phyloP scores from a whole-genome alignment of 2,797 vertebrate species.

The Octomys mimax region DNA sequence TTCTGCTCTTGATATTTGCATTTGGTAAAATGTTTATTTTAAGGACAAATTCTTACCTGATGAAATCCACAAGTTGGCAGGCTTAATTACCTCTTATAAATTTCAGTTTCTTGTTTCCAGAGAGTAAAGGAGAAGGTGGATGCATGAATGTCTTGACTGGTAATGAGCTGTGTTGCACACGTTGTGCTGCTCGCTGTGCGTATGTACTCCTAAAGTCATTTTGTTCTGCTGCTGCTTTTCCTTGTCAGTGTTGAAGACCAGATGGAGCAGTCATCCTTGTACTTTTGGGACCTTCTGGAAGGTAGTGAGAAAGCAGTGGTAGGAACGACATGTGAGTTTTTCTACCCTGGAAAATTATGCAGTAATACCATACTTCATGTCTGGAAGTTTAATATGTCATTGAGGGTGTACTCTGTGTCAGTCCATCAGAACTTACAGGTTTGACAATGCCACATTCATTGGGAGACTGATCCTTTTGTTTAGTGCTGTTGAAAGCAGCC shows the following conservation, averaged over 20 bases:
- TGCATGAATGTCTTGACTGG: not conserved
- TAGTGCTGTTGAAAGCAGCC: constrained; percentile 47
- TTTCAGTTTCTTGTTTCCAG: constrained; percentile 56
- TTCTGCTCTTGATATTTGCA: not conserved
- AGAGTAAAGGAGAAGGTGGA: constrained; percentile 26
- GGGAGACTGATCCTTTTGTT: constrained; percentile 45
- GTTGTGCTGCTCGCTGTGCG: not conserved
- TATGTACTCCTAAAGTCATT: constrained; percentile 62
- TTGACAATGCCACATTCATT: not conserved
- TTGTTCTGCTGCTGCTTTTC: constrained; percentile 77
- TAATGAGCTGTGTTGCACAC: not conserved
- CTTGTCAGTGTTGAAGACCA: constrained; percentile 93
- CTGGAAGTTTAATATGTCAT: constrained; percentile 59
- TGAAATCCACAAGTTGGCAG: not conserved
- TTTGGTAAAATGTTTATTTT: constrained; percentile 57
- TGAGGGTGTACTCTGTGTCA: constrained; percentile 39
- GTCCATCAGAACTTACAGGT: constrained; percentile 63
- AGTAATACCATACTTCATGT: constrained; percentile 58
- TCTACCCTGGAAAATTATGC: constrained; percentile 46
- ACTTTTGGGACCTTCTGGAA: constrained; percentile 96
- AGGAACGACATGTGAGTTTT: constrained; percentile 96
- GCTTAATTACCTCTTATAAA: not conserved
- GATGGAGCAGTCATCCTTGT: constrained; percentile 94
- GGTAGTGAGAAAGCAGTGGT: constrained; percentile 95
- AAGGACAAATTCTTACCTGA: constrained; percentile 38